phyloP scores from a whole-genome alignment of 2,113 vertebrate species.

The Pedionomus torquatus region DNA sequence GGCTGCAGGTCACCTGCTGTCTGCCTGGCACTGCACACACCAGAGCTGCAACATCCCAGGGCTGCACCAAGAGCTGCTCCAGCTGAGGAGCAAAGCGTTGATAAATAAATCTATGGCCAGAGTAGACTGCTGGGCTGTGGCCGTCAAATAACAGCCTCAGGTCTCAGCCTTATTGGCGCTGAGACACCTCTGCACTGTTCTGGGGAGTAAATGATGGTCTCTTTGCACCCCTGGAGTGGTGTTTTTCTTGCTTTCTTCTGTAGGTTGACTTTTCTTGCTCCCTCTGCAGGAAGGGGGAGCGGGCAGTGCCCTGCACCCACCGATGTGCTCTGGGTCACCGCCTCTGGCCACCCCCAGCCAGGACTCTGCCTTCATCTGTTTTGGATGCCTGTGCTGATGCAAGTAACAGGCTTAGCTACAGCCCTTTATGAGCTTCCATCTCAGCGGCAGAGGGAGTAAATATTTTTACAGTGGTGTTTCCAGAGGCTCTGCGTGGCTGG shows the following conservation, averaged over 20 bases:
- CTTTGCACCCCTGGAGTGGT: no score
- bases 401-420: neutral
- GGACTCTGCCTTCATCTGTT: neutral
- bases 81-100: accelerated
- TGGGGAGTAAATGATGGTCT: neutral
- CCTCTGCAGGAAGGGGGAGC: neutral
- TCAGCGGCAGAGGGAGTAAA: neutral
- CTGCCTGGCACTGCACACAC: neutral
- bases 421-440: neutral
- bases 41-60: accelerated
- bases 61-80: neutral
- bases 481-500: accelerated
- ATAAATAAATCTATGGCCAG: neutral
- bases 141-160: neutral
- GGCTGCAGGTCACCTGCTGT: neutral
- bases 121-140: neutral
- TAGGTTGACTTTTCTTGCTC: neutral
- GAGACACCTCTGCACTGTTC: neutral
- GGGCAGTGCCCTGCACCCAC: neutral
- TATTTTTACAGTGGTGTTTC: neutral
- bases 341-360: accelerated
- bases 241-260: neutral
- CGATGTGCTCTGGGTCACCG: accelerated
- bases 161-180: neutral
- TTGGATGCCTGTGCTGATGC: neutral